These are phyloP conservation scores for Odontophorus gujanensis DNA, from an alignment of 2,113 vertebrate genomes.

Conservation along the genomic window DNA sequence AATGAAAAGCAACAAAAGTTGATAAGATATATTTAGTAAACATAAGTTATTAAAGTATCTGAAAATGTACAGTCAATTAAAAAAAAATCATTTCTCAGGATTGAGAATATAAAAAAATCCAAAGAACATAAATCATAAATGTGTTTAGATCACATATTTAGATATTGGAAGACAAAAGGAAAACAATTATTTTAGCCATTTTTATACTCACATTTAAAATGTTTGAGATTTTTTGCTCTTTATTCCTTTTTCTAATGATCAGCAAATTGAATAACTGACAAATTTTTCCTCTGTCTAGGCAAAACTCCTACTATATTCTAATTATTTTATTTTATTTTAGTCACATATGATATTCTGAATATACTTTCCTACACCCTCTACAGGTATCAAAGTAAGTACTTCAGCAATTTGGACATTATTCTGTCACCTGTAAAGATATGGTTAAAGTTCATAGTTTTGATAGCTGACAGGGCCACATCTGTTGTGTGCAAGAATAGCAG, in stretches of 20 bases:
- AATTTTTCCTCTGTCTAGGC: not conserved
- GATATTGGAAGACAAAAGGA: not conserved
- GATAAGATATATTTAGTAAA: not conserved
- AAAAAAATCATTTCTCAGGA: not conserved
- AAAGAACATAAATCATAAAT: not conserved
- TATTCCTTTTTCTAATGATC: not conserved
- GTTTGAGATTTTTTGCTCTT: not conserved
- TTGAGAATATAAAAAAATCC: not conserved
- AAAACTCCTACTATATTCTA: not conserved
- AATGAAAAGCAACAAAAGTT: not conserved
- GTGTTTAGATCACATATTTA: not conserved
- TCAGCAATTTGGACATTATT: not conserved
- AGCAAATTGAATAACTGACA: not conserved
- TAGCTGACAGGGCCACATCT: not conserved
- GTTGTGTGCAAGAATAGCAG: not conserved
- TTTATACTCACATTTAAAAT: not conserved
- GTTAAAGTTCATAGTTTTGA: not conserved
- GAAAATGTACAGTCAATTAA: not conserved
- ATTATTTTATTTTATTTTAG: not conserved
- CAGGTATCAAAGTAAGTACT: not conserved
- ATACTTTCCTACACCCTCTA: not conserved
- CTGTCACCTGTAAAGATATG: not conserved
- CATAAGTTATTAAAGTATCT: accelerated
- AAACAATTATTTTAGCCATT: not conserved
- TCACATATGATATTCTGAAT: not conserved